These are phyloP conservation scores for Coremacera marginata DNA, from an alignment of 2,888 invertebrate genomes.

Conservation along the genomic window DNA sequence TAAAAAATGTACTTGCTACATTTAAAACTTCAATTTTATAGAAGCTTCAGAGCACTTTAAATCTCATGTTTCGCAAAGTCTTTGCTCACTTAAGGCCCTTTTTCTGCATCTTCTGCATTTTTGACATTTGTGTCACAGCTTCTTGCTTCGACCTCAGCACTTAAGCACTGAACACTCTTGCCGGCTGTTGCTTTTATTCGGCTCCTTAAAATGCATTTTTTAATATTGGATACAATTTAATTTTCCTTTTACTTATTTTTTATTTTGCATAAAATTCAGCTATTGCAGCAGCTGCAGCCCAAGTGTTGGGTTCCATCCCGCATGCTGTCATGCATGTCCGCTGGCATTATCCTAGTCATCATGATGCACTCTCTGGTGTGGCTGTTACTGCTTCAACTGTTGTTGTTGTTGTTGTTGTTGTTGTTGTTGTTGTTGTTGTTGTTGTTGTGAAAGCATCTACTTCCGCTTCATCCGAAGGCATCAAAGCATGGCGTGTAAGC, in stretches of 20 bases:
- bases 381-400: neutral
- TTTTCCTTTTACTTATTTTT: neutral
- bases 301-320: neutral
- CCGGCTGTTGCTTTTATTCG: neutral
- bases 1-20: no score
- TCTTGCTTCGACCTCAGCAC: neutral
- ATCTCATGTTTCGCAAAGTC: neutral
- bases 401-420: neutral
- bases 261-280: neutral
- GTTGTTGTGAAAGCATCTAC: neutral
- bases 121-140: neutral
- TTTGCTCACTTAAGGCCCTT: neutral
- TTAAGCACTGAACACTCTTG: neutral
- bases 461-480: conserved; percentile 21
- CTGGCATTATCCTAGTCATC: conserved; percentile 20
- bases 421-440: neutral
- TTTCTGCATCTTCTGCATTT: neutral
- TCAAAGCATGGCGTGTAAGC: conserved; percentile 33
- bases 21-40: no score
- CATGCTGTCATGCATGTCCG: conserved; percentile 29
- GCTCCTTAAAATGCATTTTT: conserved; percentile 37
- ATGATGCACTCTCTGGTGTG: conserved; percentile 25
- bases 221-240: conserved; percentile 25
- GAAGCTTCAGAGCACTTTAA: neutral
- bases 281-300: neutral